These are phyloP conservation scores for Drosophila melanica DNA, from an alignment of 1,140 invertebrate genomes.

Conservation along the genomic window DNA sequence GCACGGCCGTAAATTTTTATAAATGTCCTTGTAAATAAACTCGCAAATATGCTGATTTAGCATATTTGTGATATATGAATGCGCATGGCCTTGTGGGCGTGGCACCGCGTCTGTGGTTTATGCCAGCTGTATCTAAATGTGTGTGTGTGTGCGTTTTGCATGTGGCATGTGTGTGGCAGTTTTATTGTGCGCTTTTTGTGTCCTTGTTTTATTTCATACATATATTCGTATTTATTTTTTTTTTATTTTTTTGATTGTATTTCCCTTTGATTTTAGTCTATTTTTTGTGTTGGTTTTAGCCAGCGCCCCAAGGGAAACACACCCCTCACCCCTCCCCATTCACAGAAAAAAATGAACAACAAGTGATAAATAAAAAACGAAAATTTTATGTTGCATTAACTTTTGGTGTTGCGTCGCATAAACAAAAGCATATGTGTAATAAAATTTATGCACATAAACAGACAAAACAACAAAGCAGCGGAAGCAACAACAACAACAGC, in stretches of 20 bases:
- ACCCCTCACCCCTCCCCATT: not conserved
- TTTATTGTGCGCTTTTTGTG: slow-evolving; percentile 61
- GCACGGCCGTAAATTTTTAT: slow-evolving; percentile 80
- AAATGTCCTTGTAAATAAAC: slow-evolving; percentile 83
- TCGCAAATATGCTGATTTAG: slow-evolving; percentile 83
- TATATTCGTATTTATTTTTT: not conserved
- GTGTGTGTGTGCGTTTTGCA: not conserved
- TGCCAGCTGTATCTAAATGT: slow-evolving; percentile 16
- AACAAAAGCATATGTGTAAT: slow-evolving; percentile 74
- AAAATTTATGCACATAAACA: slow-evolving; percentile 77
- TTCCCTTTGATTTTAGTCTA: slow-evolving; percentile 53
- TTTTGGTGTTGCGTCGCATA: slow-evolving; percentile 62
- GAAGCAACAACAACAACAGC: slow-evolving; percentile 29
- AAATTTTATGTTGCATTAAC: slow-evolving; percentile 80
- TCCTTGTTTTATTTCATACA: slow-evolving; percentile 45
- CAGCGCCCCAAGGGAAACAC: slow-evolving; percentile 40
- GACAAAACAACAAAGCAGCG: slow-evolving; percentile 7
- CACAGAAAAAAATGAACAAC: slow-evolving; percentile 19
- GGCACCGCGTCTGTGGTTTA: slow-evolving; percentile 71
- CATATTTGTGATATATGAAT: slow-evolving; percentile 71
- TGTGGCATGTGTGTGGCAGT: slow-evolving; percentile 66
- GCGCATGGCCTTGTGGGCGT: slow-evolving; percentile 62
- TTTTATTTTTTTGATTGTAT: slow-evolving; percentile 43
- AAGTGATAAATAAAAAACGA: slow-evolving; percentile 71
- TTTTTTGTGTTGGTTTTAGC: slow-evolving; percentile 35